phyloP scores from a whole-genome alignment of 2,797 vertebrate genomes.

The Tachyglossus aculeatus region DNA sequence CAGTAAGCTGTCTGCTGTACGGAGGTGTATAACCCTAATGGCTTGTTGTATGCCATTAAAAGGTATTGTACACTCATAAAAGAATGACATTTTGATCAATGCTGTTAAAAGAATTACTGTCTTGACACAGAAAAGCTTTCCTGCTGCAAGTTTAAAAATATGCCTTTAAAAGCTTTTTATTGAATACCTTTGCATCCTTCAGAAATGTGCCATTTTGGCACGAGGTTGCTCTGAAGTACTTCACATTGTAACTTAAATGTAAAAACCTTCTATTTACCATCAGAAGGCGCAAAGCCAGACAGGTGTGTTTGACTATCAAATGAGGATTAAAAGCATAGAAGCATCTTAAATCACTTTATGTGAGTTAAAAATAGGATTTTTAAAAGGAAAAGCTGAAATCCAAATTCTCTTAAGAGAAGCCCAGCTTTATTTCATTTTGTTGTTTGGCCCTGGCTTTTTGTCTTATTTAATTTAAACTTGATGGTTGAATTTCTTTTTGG shows the following conservation, averaged over 20 bases:
- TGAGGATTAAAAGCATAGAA: slow-evolving; percentile 53
- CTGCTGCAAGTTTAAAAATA: slow-evolving; percentile 86
- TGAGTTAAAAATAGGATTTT: slow-evolving; percentile 68
- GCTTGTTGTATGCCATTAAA: slow-evolving; percentile 89
- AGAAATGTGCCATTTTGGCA: slow-evolving; percentile 86
- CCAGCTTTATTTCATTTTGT: slow-evolving; percentile 32
- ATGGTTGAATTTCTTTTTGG: slow-evolving; percentile 58
- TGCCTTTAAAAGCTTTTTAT: slow-evolving; percentile 91
- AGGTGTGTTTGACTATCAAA: slow-evolving; percentile 63
- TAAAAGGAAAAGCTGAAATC: slow-evolving; percentile 49
- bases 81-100: slow-evolving; percentile 96
- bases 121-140: slow-evolving; percentile 98
- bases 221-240: slow-evolving; percentile 73
- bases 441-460: slow-evolving; percentile 65
- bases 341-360: slow-evolving; percentile 45
- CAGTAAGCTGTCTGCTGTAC: slow-evolving; percentile 78
- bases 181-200: slow-evolving; percentile 90
- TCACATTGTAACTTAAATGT: slow-evolving; percentile 66
- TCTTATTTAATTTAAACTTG: slow-evolving; percentile 58
- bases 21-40: slow-evolving; percentile 87
- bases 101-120: slow-evolving; percentile 95
- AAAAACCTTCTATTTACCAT: slow-evolving; percentile 70
- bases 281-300: slow-evolving; percentile 53
- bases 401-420: slow-evolving; percentile 53
- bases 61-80: slow-evolving; percentile 92